Evolutionary conservation across 1,140 invertebrate species (phyloP).

Genomic region (Drosophila trapezifrons): DNA sequence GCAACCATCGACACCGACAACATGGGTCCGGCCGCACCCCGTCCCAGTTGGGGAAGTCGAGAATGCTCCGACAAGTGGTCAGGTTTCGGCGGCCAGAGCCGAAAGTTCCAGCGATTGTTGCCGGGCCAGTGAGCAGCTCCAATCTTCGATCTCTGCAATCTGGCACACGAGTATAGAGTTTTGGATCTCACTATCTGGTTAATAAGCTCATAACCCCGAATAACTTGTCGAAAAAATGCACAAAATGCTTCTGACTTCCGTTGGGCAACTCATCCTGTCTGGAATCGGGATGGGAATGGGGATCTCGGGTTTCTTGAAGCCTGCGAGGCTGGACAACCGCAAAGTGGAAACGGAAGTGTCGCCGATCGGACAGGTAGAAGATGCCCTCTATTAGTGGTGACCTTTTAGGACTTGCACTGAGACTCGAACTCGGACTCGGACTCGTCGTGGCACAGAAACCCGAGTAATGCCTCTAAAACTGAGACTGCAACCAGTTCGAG

Average conservation of each 20-base stretch:
- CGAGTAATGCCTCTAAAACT: constrained; percentile 47
- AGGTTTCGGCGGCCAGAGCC: constrained; percentile 27
- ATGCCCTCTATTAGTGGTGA: constrained; percentile 60
- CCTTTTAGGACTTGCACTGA: constrained; percentile 56
- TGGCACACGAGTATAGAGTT: constrained; percentile 66
- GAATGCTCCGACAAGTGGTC: constrained; percentile 42
- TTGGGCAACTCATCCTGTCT: constrained; percentile 52
- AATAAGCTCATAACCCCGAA: constrained; percentile 32
- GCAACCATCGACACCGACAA: constrained; percentile 30
- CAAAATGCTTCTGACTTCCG: constrained; percentile 66
- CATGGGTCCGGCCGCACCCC: constrained; percentile 36
- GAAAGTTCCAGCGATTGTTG: constrained; percentile 49
- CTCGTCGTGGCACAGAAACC: constrained; percentile 72
- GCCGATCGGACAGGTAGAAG: constrained; percentile 50
- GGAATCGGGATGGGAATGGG: constrained; percentile 34
- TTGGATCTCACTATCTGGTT: constrained; percentile 35
- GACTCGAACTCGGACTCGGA: too few relatives aligned
- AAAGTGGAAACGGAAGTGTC: constrained; percentile 83
- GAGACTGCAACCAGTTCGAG: constrained; percentile 43
- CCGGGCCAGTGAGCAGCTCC: constrained; percentile 44
- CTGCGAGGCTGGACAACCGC: constrained; percentile 65
- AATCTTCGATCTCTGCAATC: constrained; percentile 23
- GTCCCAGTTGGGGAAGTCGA: constrained; percentile 40
- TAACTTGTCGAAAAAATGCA: constrained; percentile 40
- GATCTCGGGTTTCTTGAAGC: constrained; percentile 42